Conservation (phyloP, 2,888 invertebrate genomes). For the Hydriomena furcata region DNA sequence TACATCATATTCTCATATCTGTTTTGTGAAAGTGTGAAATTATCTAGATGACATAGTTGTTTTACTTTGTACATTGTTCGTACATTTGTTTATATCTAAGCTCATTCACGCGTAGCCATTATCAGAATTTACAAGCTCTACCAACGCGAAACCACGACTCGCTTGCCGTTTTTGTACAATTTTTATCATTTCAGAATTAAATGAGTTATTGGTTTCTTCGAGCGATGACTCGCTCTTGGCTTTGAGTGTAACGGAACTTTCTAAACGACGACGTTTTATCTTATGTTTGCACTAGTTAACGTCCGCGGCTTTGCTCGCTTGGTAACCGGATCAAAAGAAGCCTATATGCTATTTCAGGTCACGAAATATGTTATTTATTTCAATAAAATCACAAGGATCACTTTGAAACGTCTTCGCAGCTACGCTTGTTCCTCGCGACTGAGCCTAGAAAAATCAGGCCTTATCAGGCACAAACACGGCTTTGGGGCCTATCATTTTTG, state of each 20-base stretch:
- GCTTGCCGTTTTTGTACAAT: neutral
- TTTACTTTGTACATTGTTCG: constrained; percentile 8
- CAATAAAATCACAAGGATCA: too few relatives aligned
- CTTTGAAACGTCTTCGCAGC: too few relatives aligned
- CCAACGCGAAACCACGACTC: neutral
- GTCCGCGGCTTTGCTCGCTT: too few relatives aligned
- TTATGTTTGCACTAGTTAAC: too few relatives aligned
- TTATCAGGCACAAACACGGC: too few relatives aligned
- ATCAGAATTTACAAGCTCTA: constrained; percentile 5
- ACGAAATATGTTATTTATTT: too few relatives aligned
- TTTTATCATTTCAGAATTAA: neutral
- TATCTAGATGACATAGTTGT: constrained; percentile 18
- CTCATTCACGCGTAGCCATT: constrained; percentile 6
- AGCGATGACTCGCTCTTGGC: constrained; percentile 2
- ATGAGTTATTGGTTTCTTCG: constrained; percentile 9
- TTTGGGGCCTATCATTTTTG: too few relatives aligned
- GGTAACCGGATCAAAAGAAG: too few relatives aligned
- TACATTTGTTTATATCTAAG: constrained; percentile 1
- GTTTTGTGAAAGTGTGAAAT: constrained; percentile 24
- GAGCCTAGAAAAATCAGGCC: too few relatives aligned
- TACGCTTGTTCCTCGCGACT: too few relatives aligned
- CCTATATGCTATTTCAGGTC: too few relatives aligned
- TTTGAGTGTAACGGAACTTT: constrained; percentile 10
- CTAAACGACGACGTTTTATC: constrained; percentile 4
- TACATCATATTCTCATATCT: constrained; percentile 27